These are phyloP conservation scores for Gymnosoma rotundatum DNA, from an alignment of 2,888 invertebrate genomes.

Conservation along the genomic window DNA sequence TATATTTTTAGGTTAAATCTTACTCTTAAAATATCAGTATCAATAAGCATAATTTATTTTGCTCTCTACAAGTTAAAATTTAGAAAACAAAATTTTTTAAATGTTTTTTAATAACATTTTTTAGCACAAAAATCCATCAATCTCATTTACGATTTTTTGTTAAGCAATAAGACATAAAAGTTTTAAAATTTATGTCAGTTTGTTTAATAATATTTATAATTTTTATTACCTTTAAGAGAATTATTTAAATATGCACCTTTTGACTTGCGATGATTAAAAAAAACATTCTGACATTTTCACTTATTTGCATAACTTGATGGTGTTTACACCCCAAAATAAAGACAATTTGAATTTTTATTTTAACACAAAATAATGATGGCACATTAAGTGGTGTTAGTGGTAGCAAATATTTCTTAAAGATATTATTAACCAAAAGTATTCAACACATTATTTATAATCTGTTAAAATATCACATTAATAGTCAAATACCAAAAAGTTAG, in stretches of 20 bases:
- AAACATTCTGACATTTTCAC: slow-evolving; percentile 68
- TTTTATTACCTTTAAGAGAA: slow-evolving; percentile 10
- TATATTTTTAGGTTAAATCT: no score
- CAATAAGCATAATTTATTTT: no score
- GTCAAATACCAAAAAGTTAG: slow-evolving; percentile 21
- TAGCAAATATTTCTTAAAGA: slow-evolving; percentile 20
- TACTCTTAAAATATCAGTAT: no score
- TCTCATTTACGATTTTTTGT: not conserved
- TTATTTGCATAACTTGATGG: slow-evolving; percentile 58
- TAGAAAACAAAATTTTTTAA: no score
- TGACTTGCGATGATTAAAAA: slow-evolving; percentile 65
- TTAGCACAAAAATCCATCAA: no score
- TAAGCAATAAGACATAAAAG: not conserved
- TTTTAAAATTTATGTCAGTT: not conserved
- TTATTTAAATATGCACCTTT: slow-evolving; percentile 60
- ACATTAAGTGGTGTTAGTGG: slow-evolving; percentile 1
- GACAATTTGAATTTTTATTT: slow-evolving; percentile 5
- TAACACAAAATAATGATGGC: slow-evolving; percentile 21
- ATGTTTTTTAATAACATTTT: no score
- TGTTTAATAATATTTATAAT: not conserved
- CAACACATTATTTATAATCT: slow-evolving; percentile 69
- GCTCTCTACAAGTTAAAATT: no score
- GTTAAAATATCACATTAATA: slow-evolving; percentile 62
- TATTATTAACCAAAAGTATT: slow-evolving; percentile 58
- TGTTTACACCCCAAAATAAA: slow-evolving; percentile 51